A percentile compares a stretch with the other conserved stretches of the same genome.
Evolutionary conservation across 2,797 vertebrate genomes (phyloP).

Genomic region (Phrynocephalus vlangalii): DNA sequence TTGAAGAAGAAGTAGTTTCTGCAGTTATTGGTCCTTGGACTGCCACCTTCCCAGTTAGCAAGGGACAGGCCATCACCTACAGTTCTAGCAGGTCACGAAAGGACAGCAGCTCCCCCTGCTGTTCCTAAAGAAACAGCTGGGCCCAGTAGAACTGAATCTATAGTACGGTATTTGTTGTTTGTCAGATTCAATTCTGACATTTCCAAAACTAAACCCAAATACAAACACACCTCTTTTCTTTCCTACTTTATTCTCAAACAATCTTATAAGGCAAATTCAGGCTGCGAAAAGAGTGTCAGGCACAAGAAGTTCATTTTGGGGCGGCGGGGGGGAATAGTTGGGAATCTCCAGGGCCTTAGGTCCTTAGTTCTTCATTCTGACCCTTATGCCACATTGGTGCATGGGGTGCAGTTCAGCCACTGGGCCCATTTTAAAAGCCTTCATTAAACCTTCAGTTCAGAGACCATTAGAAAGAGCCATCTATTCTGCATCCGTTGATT

Average conservation of each 20-base stretch:
- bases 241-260: no score
- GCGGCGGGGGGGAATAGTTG: no score
- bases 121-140: neutral
- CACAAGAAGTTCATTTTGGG: no score
- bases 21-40: neutral
- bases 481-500: neutral
- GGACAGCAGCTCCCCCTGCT: slow-evolving; percentile 19
- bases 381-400: neutral
- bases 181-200: neutral
- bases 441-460: neutral
- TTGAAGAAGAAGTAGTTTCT: no score
- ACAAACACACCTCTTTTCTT: neutral
- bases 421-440: neutral
- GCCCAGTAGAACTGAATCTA: neutral
- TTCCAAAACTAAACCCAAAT: neutral
- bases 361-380: neutral
- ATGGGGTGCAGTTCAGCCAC: neutral
- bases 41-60: neutral
- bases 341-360: neutral
- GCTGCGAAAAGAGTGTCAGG: no score
- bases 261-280: neutral
- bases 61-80: neutral
- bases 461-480: neutral
- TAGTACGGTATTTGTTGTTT: neutral
- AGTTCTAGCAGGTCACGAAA: neutral